Base-by-base conservation (phyloP, 1,140 invertebrate genomes). In the Akabosia matsudoensis region DNA sequence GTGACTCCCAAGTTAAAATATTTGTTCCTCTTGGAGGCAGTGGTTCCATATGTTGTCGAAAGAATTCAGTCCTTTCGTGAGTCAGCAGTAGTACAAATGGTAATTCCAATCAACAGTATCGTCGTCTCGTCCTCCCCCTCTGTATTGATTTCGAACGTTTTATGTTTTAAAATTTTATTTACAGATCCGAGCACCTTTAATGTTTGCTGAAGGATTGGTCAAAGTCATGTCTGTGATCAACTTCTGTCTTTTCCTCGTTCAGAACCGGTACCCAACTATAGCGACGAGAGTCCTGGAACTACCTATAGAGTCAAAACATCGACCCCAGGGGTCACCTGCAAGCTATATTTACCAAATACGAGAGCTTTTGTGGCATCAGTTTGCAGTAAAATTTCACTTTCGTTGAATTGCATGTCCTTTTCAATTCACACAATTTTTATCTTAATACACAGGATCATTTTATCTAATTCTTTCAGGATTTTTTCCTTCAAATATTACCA, bases 331-430 rank as follows among this genome's bases (percentile, higher is more conserved):
- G 18, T 37, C 73, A 0, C 83, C 85, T 84, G 81, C 88, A 82
- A 85, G 89, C 82, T 87, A 90, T 86, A 83, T 87, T 83, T 85
- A 86, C 78, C 89, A 90, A 86, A 90, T 89, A 18, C 84, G 90
- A 75, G 89, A 90, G 84, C 79, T 91, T 34, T 83, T 91, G 16
- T 90, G 89, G 89, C 88, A 90, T 82, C 89, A 89, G 80, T 89
- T 90, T 82, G 89, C 90, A 84, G 89, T 90, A 84, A 86, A 87
- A 72, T 75, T 78, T 70, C 73, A 70, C 30, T n/a, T n/a, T n/a
- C n/a, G n/a, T n/a, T n/a, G n/a, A n/a, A n/a, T n/a, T n/a, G n/a
- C n/a, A n/a, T n/a, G n/a, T n/a, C n/a, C n/a, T n/a, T n/a, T n/a
- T n/a, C n/a, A n/a, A n/a, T n/a, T n/a, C n/a, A n/a, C 54, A 14